Evolutionary conservation across 2,113 vertebrate genomes (phyloP), one percentile per base, ranked within the genome.

Genomic region (Thymallus thymallus): DNA sequence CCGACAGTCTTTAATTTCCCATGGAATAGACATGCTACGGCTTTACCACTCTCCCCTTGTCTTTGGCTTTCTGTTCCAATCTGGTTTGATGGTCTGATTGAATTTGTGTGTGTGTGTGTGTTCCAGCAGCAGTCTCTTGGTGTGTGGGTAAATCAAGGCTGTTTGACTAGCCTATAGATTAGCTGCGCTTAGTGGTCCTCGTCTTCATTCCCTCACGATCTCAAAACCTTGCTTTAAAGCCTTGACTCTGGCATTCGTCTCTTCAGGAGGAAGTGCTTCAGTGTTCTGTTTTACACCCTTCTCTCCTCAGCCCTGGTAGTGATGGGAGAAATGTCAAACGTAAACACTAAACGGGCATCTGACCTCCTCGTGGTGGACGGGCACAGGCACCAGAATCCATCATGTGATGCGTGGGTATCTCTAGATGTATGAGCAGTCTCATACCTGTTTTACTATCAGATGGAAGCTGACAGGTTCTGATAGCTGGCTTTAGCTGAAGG

Each of bases 381-480:
- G 83, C 79, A 71, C 74, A 85, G 80, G 84, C 76, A 86, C 80
- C 71, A 74, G 76, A 81, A 63, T 45, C 77, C 65, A 82, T 88
- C 81, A 76, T 85, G 70, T 76, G 76, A 78, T 14, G 26, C 76
- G 45, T 2, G 35, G 35, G 56, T 20, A 4, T 48, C 46, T 81
- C 80, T 81, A 20, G 20, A 67, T 3, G 7, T 69, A 76, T 73
- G 71, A 51, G 60, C 60, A 60, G 55, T 80, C 70, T 65, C 62
- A n/a, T 51, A n/a, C 14, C 4, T 41, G 71, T 82, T 61, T 79
- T 63, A 72, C 48, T 62, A 76, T 79, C 64, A 55, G 66, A 68
- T 32, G 0, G 61, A 74, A 71, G 46, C 69, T 71, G 56, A 55
- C 5, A 20, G 73, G 75, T 76, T 41, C 75, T 74, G 48, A 55